Percentiles rank a stretch among this genome's conserved stretches.
Conservation (phyloP, 2,113 vertebrate genomes). For the Corydoras maculifer region DNA sequence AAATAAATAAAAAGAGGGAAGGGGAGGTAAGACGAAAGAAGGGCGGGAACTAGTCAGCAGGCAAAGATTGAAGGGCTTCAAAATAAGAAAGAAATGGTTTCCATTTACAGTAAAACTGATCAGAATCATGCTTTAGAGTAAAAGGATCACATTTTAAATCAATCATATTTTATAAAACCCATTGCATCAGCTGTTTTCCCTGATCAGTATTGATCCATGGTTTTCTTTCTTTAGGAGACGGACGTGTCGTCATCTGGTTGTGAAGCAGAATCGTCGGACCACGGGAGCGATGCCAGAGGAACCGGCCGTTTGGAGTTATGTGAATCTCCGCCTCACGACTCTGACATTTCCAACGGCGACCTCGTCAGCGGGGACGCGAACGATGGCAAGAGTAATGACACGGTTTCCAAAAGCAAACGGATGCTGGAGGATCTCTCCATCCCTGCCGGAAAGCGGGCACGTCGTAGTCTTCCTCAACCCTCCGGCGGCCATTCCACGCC, state of each 20-base stretch:
- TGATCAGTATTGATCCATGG: too few species aligned
- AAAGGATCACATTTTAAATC: too few species aligned
- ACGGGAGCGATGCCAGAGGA: slow-evolving; percentile 45
- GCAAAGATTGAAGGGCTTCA: too few species aligned
- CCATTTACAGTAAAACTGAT: too few species aligned
- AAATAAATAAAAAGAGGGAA: too few species aligned
- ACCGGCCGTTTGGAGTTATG: slow-evolving; percentile 30
- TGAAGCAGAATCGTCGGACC: slow-evolving; percentile 44
- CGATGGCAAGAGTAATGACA: slow-evolving; percentile 23
- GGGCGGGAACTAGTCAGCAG: too few species aligned
- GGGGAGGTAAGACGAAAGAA: too few species aligned
- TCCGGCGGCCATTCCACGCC: slow-evolving; percentile 17
- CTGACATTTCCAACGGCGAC: slow-evolving; percentile 38
- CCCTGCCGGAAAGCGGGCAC: slow-evolving; percentile 48
- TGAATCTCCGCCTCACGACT: slow-evolving; percentile 18
- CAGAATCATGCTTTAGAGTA: too few species aligned
- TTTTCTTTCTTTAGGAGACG: slow-evolving; percentile 29
- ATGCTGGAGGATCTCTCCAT: slow-evolving; percentile 41
- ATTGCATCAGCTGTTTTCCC: too few species aligned
- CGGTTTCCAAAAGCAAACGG: slow-evolving; percentile 49
- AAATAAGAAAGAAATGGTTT: too few species aligned
- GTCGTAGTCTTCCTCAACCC: slow-evolving; percentile 22
- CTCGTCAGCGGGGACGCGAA: slow-evolving; percentile 8
- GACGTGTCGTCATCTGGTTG: slow-evolving; percentile 37
- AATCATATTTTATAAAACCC: too few species aligned